Evolutionary conservation across 2,113 vertebrate species (phyloP).

Genomic region (Dascyllus trimaculatus): DNA sequence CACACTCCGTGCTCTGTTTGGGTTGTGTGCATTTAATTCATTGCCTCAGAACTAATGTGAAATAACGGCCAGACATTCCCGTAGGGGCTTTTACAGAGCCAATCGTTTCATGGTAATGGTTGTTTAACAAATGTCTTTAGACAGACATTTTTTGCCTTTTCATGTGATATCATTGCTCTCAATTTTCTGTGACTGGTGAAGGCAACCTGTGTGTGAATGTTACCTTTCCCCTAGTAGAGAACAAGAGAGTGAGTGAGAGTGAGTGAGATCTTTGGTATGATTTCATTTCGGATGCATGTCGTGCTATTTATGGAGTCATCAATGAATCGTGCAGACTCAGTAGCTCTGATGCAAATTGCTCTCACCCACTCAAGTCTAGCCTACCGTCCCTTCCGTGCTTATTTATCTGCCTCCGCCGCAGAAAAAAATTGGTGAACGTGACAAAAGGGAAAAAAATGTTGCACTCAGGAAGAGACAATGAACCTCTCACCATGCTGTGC

Average conservation of each 20-base stretch:
- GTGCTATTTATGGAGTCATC: slow-evolving; percentile 68
- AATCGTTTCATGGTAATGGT: slow-evolving; percentile 46
- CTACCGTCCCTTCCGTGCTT: slow-evolving; percentile 67
- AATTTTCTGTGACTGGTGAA: slow-evolving; percentile 45
- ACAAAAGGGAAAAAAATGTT: slow-evolving; percentile 46
- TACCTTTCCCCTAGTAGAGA: background rate
- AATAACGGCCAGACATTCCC: slow-evolving; percentile 73
- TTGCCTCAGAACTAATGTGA: slow-evolving; percentile 68
- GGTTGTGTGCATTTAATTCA: slow-evolving; percentile 61
- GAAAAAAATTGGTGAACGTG: slow-evolving; percentile 58
- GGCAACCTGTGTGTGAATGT: slow-evolving; percentile 28
- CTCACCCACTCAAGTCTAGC: slow-evolving; percentile 72
- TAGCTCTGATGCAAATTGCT: slow-evolving; percentile 68
- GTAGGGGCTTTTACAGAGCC: slow-evolving; percentile 47
- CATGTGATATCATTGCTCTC: slow-evolving; percentile 49
- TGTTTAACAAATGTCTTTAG: slow-evolving; percentile 58
- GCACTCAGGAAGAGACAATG: slow-evolving; percentile 57
- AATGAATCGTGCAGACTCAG: slow-evolving; percentile 73
- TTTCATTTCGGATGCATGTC: slow-evolving; percentile 62
- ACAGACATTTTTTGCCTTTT: slow-evolving; percentile 46
- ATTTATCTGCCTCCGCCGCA: slow-evolving; percentile 64
- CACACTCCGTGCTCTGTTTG: slow-evolving; percentile 51
- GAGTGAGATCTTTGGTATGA: slow-evolving; percentile 42
- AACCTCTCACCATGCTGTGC: slow-evolving; percentile 51
- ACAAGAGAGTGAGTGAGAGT: slow-evolving; percentile 1